Conservation (phyloP, 2,113 vertebrate species). For the Leucoraja erinaceus region DNA sequence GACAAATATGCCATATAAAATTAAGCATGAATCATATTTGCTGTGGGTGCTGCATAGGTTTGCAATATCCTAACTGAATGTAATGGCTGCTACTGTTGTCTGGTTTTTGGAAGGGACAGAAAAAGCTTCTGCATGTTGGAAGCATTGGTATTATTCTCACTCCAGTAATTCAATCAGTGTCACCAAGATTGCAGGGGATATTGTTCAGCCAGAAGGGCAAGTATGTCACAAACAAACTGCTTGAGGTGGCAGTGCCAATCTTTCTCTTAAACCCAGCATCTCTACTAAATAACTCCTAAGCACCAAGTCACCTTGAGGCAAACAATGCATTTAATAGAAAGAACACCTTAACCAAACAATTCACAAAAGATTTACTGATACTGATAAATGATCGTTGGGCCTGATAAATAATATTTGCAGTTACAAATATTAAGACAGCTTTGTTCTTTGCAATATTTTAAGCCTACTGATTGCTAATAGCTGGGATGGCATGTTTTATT, state of each 20-base stretch:
- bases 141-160: neutral
- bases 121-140: neutral
- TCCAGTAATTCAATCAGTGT: neutral
- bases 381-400: neutral
- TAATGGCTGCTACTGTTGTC: neutral
- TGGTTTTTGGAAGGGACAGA: neutral
- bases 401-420: neutral
- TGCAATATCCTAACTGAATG: no score
- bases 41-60: neutral
- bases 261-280: neutral
- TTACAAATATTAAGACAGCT: neutral
- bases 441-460: neutral
- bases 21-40: neutral
- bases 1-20: neutral
- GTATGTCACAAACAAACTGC: neutral
- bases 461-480: neutral
- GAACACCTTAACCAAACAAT: neutral
- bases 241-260: neutral
- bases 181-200: neutral
- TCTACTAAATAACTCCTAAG: neutral
- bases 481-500: neutral
- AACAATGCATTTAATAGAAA: neutral
- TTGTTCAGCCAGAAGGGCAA: constrained; percentile 19
- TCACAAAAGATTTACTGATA: neutral
- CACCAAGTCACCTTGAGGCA: neutral